Percentiles rank a stretch among this genome's conserved stretches.
These are phyloP conservation scores for Cygnus olor DNA, from an alignment of 2,797 vertebrate species.

Conservation along the genomic window DNA sequence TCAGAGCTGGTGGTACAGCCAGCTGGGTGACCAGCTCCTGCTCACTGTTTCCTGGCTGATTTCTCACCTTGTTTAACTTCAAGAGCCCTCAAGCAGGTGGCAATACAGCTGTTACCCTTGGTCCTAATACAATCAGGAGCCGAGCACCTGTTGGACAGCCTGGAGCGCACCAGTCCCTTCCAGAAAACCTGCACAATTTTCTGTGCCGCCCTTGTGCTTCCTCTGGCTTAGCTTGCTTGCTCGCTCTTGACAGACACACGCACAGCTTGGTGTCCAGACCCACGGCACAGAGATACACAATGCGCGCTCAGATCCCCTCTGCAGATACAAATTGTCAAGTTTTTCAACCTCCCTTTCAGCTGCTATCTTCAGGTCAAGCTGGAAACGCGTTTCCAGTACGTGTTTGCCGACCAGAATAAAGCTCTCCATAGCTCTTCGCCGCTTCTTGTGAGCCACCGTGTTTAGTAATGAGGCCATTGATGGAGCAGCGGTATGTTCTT, in stretches of 20 bases:
- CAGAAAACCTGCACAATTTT: not conserved
- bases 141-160: not conserved
- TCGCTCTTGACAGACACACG: rapidly evolving
- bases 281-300: not conserved
- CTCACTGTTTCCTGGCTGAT: not conserved
- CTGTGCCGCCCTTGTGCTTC: not conserved
- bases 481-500: constrained; percentile 26
- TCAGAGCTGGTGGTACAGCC: not conserved
- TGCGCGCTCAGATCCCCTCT: not conserved
- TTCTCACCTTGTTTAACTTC: not conserved
- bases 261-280: not conserved
- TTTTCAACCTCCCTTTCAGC: constrained; percentile 3
- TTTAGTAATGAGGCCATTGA: constrained; percentile 37
- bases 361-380: not conserved
- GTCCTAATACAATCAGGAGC: not conserved
- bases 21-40: not conserved
- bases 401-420: not conserved
- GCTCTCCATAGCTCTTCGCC: not conserved
- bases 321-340: not conserved
- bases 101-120: not conserved
- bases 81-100: not conserved
- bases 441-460: not conserved
- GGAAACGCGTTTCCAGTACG: not conserved
- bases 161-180: not conserved
- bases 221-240: not conserved